Conservation (phyloP, 2,113 vertebrate genomes). For the Puma concolor region DNA sequence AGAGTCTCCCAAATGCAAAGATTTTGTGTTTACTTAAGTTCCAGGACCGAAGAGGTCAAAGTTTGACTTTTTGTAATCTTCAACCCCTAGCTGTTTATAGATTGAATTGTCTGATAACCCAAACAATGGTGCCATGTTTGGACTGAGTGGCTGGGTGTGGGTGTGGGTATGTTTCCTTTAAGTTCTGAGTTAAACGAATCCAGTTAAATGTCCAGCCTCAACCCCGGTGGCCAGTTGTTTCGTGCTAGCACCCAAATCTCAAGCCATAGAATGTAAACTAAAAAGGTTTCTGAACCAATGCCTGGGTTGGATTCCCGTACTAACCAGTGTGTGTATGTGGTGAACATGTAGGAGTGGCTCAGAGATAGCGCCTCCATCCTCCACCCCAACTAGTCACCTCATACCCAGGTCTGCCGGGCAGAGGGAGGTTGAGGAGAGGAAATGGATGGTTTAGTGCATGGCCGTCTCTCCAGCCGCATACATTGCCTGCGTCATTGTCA, state of each 20-base stretch:
- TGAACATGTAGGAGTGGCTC: neutral
- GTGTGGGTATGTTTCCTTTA: neutral
- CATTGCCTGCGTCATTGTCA: neutral
- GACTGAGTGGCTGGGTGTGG: neutral
- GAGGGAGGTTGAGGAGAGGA: neutral
- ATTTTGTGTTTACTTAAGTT: slow-evolving; percentile 19
- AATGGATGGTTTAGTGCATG: neutral
- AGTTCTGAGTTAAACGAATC: neutral
- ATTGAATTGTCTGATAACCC: neutral
- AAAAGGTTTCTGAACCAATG: neutral
- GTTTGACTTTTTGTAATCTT: neutral
- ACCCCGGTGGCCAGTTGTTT: neutral
- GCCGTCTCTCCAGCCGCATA: neutral
- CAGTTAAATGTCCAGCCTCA: neutral
- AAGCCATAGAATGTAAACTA: neutral
- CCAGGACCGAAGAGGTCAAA: neutral
- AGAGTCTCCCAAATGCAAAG: neutral
- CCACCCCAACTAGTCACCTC: rapidly evolving
- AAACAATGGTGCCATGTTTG: neutral
- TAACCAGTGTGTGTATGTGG: neutral
- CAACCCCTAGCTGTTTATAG: neutral
- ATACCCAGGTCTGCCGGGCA: neutral
- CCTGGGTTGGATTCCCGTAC: neutral
- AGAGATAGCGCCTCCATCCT: neutral
- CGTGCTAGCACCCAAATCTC: neutral